Percentiles rank a stretch among this genome's conserved stretches.
Conservation (phyloP, 2,797 vertebrate species). For the Neoniphon sammara region DNA sequence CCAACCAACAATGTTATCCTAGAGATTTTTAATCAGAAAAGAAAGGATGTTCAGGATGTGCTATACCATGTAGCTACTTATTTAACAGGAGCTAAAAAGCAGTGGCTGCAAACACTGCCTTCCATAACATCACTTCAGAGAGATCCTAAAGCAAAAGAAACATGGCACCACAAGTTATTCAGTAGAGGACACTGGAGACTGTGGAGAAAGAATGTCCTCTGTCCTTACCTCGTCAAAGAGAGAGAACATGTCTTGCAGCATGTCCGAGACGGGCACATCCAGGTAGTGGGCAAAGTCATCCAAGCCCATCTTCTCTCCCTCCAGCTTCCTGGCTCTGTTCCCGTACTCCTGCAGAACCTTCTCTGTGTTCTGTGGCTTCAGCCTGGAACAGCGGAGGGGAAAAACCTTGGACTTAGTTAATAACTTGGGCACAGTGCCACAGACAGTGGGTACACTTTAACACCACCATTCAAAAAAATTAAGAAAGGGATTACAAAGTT, state of each 20-base stretch:
- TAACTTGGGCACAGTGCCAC: neutral
- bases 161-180: too few species aligned
- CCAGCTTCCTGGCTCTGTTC: slow-evolving; percentile 82
- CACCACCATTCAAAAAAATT: neutral
- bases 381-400: slow-evolving; percentile 73
- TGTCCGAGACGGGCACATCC: slow-evolving; percentile 85
- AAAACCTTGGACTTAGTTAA: neutral
- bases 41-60: neutral
- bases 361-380: slow-evolving; percentile 89
- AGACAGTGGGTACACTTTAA: neutral
- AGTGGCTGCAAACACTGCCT: neutral
- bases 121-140: too few species aligned
- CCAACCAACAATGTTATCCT: too few species aligned
- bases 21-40: too few species aligned
- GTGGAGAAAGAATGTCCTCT: neutral
- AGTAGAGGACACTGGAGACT: neutral
- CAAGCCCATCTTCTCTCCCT: slow-evolving; percentile 81
- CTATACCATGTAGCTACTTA: neutral
- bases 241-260: slow-evolving; percentile 89
- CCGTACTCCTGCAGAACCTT: slow-evolving; percentile 87
- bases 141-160: too few species aligned
- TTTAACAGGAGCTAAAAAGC: neutral
- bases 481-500: neutral
- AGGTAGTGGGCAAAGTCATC: slow-evolving; percentile 90
- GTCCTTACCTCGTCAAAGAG: slow-evolving; percentile 93